Evolutionary conservation across 1,140 invertebrate species (phyloP).

Genomic region (Anastrepha obliqua): DNA sequence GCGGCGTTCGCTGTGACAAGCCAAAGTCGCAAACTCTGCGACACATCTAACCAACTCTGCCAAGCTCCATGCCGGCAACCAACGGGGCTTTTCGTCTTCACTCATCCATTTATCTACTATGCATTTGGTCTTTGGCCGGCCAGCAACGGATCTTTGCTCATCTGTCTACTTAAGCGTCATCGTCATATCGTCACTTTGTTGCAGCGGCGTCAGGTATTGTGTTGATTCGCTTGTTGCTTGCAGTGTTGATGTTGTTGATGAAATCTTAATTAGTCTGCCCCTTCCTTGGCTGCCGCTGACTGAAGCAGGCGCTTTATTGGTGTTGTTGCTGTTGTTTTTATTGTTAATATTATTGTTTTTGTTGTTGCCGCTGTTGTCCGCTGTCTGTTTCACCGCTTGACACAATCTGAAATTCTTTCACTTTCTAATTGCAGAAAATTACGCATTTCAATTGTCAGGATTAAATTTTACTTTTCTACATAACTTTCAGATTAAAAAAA

Average conservation of each 20-base stretch:
- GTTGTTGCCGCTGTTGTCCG: neutral
- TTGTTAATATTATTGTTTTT: neutral
- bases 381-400: neutral
- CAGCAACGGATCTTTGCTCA: neutral
- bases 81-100: neutral
- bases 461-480: slow-evolving; percentile 50
- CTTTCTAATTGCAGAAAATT: slow-evolving; percentile 52
- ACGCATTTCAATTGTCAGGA: slow-evolving; percentile 48
- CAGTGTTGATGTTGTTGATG: slow-evolving; percentile 9
- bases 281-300: neutral
- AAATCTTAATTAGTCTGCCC: slow-evolving; percentile 52
- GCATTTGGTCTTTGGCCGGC: neutral
- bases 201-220: neutral
- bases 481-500: slow-evolving; percentile 40
- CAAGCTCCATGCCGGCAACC: slow-evolving; percentile 13
- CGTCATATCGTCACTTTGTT: slow-evolving; percentile 22
- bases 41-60: neutral
- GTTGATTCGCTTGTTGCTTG: slow-evolving; percentile 35
- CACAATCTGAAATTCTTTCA: slow-evolving; percentile 44
- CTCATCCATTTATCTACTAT: slow-evolving; percentile 24
- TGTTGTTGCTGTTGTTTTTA: neutral
- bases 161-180: slow-evolving; percentile 9
- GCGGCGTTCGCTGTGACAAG: slow-evolving; percentile 4
- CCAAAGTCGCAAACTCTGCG: slow-evolving; percentile 1
- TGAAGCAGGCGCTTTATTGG: neutral